Percentiles rank a stretch among this genome's conserved stretches.
Conservation (phyloP, 2,888 invertebrate species). For the Palloptera scutellata region DNA sequence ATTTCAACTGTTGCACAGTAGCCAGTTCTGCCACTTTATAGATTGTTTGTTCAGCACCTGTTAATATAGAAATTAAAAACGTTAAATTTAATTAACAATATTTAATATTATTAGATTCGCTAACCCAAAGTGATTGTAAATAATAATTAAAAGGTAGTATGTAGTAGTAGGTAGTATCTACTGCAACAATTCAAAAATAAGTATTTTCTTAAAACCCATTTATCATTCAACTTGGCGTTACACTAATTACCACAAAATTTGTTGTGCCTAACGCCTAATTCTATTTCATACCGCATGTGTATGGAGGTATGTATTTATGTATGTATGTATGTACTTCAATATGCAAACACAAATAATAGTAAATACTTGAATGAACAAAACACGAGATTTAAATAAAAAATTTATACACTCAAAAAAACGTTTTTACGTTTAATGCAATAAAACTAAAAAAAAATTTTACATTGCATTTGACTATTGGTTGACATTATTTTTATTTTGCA, state of each 20-base stretch:
- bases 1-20: neutral
- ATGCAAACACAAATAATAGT: neutral
- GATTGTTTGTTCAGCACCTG: constrained; percentile 13
- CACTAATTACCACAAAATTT: neutral
- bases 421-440: too few species aligned
- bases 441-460: too few species aligned
- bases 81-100: neutral
- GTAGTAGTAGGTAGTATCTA: too few species aligned
- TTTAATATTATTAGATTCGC: neutral
- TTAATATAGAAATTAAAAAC: constrained; percentile 10
- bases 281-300: neutral
- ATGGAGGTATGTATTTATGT: neutral
- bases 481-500: too few species aligned
- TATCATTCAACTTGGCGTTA: constrained; percentile 10
- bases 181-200: too few species aligned
- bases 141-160: neutral
- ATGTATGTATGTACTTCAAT: neutral
- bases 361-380: too few species aligned
- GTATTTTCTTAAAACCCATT: constrained; percentile 4
- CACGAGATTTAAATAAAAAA: too few species aligned
- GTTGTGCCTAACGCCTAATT: neutral
- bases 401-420: too few species aligned
- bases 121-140: neutral
- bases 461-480: too few species aligned
- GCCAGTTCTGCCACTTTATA: neutral